These are phyloP conservation scores for Trisateles emortualis DNA, from an alignment of 2,888 invertebrate species.

Conservation along the genomic window DNA sequence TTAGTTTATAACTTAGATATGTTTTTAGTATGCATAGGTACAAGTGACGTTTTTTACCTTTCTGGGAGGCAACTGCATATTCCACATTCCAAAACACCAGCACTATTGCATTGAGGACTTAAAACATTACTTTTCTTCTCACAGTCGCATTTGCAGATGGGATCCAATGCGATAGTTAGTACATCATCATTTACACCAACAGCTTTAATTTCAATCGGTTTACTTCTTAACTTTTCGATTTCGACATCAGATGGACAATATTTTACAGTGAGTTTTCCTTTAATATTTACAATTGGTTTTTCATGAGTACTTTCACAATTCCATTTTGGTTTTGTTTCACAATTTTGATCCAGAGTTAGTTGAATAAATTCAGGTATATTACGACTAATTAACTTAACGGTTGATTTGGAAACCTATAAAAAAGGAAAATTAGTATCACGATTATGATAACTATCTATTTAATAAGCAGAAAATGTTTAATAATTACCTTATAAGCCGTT, in stretches of 20 bases:
- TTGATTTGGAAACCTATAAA: constrained; percentile 56
- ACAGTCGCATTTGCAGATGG: constrained; percentile 93
- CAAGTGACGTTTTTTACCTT: constrained; percentile 51
- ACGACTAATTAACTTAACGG: constrained; percentile 38
- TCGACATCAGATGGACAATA: constrained; percentile 48
- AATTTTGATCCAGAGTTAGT: constrained; percentile 57
- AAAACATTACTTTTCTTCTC: constrained; percentile 79
- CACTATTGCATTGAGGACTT: constrained; percentile 61
- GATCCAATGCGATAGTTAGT: constrained; percentile 88
- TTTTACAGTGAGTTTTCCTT: constrained; percentile 53
- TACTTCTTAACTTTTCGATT: constrained; percentile 14
- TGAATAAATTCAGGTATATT: constrained; percentile 50
- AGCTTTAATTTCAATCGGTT: constrained; percentile 72
- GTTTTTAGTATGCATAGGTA: no score
- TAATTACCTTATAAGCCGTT: constrained; percentile 88
- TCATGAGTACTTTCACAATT: constrained; percentile 53
- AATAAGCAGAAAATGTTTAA: neutral
- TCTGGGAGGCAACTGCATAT: constrained; percentile 86
- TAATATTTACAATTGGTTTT: constrained; percentile 47
- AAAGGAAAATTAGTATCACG: neutral
- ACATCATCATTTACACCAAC: constrained; percentile 90
- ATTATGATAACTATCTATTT: neutral
- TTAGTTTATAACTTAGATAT: no score
- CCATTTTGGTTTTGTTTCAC: constrained; percentile 34
- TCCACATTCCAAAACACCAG: constrained; percentile 88